phyloP scores from a whole-genome alignment of 2,797 vertebrate genomes.

The Lutjanus argentimaculatus region DNA sequence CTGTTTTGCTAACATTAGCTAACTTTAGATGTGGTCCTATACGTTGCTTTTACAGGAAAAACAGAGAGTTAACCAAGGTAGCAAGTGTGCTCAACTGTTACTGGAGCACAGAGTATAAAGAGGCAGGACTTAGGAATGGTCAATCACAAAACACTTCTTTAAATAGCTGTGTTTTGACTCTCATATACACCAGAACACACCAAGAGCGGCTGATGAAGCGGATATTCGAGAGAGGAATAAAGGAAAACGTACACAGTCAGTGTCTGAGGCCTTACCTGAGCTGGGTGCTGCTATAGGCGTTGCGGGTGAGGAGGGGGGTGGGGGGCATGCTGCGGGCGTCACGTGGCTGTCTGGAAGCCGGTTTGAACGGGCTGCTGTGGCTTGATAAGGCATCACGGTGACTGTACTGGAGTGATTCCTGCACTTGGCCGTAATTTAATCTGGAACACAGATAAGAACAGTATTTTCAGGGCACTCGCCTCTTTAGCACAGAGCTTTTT shows the following conservation, averaged over 20 bases:
- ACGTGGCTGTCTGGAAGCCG: conserved; percentile 85
- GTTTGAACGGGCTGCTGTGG: conserved; percentile 90
- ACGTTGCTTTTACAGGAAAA: no score
- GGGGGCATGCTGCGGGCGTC: conserved; percentile 96
- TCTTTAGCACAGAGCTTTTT: conserved; percentile 38
- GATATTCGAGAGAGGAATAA: background rate
- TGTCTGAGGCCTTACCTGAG: conserved; percentile 85
- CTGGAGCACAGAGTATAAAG: no score
- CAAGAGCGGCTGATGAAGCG: background rate
- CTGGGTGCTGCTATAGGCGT: conserved; percentile 96
- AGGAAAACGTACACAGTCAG: background rate
- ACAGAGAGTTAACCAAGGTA: no score
- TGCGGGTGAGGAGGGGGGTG: conserved; percentile 94
- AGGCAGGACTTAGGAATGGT: no score
- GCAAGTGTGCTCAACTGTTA: no score
- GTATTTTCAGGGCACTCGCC: conserved; percentile 47
- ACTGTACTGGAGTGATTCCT: conserved; percentile 71
- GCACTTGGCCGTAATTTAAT: conserved; percentile 78
- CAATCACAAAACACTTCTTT: background rate
- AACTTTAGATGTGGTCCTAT: no score
- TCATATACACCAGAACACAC: background rate
- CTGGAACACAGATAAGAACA: conserved; percentile 78
- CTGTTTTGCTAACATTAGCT: no score
- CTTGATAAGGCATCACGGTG: conserved; percentile 88
- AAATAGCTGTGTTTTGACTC: background rate